A percentile compares a stretch with the other conserved stretches of the same genome.
phyloP scores from a whole-genome alignment of 2,888 invertebrate genomes.

The Zygaena filipendulae region DNA sequence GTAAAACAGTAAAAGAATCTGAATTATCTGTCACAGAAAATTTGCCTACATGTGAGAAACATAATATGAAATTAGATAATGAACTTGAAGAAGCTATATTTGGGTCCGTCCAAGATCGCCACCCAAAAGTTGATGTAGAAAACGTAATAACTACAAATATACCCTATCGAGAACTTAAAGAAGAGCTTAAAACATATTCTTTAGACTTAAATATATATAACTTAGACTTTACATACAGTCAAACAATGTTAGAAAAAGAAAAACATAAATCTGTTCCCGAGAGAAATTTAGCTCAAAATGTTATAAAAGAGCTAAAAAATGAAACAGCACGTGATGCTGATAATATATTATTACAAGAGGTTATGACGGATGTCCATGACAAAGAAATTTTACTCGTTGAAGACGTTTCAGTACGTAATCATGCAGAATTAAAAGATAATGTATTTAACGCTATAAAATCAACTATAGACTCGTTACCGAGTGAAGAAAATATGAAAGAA shows the following conservation, averaged over 20 bases:
- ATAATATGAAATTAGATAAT: too few species aligned
- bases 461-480: not conserved
- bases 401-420: not conserved
- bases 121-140: constrained; percentile 19
- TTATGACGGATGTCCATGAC: not conserved
- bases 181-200: constrained; percentile 47
- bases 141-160: constrained; percentile 21
- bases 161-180: constrained; percentile 38
- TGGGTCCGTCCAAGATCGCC: constrained; percentile 71
- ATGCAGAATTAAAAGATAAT: not conserved
- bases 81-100: constrained; percentile 72
- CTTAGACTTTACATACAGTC: constrained; percentile 39
- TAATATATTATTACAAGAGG: not conserved
- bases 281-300: not conserved
- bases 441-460: not conserved
- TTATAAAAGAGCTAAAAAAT: too few species aligned
- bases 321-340: not conserved
- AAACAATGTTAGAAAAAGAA: constrained; percentile 24
- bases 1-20: too few species aligned
- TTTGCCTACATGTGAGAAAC: too few species aligned
- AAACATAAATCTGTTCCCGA: constrained; percentile 7
- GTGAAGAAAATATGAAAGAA: not conserved
- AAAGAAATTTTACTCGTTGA: too few species aligned
- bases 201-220: constrained; percentile 35
- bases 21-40: too few species aligned